Conservation (phyloP, 2,888 invertebrate species). For the Hoplodrina blanda region DNA sequence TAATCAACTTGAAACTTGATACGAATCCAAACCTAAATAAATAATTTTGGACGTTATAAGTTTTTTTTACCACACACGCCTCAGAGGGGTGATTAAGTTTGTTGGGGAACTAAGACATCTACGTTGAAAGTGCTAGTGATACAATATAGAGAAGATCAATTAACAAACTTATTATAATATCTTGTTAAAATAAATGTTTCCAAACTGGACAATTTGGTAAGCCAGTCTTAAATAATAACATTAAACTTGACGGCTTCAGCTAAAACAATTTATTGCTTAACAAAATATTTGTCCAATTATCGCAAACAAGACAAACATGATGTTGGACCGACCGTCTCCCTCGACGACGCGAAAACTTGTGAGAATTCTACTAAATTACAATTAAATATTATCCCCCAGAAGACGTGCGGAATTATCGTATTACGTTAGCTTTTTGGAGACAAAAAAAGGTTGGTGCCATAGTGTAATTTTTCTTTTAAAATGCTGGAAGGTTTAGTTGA, state of each 20-base stretch:
- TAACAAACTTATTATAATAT: neutral
- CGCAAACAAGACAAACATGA: constrained; percentile 52
- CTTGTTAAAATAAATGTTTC: neutral
- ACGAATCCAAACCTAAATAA: too few relatives aligned
- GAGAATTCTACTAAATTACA: constrained; percentile 56
- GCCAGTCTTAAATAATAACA: constrained; percentile 16
- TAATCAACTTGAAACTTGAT: too few relatives aligned
- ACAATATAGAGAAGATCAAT: neutral
- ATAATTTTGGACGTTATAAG: too few relatives aligned
- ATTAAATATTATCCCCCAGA: constrained; percentile 50
- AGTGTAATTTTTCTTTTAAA: constrained; percentile 1
- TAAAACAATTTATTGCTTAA: constrained; percentile 43
- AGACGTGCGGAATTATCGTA: constrained; percentile 36
- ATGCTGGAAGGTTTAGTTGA: too few relatives aligned
- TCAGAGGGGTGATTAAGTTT: too few relatives aligned
- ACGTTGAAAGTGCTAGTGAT: neutral
- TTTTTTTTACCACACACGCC: too few relatives aligned
- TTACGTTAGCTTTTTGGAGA: constrained; percentile 1
- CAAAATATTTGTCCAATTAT: constrained; percentile 63
- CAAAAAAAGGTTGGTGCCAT: constrained; percentile 4
- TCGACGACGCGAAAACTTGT: constrained; percentile 38
- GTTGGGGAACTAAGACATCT: too few relatives aligned
- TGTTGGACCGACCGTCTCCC: constrained; percentile 11
- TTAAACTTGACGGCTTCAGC: constrained; percentile 36
- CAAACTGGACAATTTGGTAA: neutral